Conservation (phyloP, 2,888 invertebrate species). For the Euzetes globulus region DNA sequence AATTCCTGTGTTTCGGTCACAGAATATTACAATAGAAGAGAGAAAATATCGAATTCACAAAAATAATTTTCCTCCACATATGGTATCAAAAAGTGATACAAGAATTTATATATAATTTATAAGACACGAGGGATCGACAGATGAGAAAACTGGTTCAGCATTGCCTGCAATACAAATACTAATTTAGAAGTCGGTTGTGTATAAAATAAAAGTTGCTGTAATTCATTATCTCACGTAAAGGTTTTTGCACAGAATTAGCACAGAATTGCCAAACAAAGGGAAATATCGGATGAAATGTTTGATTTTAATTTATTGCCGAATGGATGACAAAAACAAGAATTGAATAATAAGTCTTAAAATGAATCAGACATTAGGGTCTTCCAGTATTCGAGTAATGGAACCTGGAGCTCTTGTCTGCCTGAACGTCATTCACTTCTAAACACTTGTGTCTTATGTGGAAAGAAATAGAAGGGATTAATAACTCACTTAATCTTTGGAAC, state of each 20-base stretch:
- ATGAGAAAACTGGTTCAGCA: not conserved
- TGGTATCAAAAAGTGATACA: not conserved
- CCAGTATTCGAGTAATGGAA: no score
- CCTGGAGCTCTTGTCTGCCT: no score
- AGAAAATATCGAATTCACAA: not conserved
- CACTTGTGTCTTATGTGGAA: not conserved
- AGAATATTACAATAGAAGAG: not conserved
- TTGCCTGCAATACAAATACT: not conserved
- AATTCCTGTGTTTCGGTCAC: not conserved
- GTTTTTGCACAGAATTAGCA: not conserved
- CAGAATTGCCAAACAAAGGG: not conserved
- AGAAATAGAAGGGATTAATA: not conserved
- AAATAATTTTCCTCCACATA: not conserved
- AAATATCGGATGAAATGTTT: not conserved
- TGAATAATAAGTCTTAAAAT: no score
- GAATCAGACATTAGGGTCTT: no score
- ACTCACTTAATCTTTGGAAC: not conserved
- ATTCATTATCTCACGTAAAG: not conserved
- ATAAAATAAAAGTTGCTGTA: not conserved
- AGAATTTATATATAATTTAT: conserved; percentile 8
- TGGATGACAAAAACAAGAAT: not conserved
- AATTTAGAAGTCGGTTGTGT: not conserved
- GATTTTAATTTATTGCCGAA: not conserved
- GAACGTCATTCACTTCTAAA: not conserved
- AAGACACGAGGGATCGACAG: not conserved